A percentile compares a stretch with the other conserved stretches of the same genome.
Evolutionary conservation across 2,797 vertebrate species (phyloP).

Genomic region (Sphaeramia orbicularis): DNA sequence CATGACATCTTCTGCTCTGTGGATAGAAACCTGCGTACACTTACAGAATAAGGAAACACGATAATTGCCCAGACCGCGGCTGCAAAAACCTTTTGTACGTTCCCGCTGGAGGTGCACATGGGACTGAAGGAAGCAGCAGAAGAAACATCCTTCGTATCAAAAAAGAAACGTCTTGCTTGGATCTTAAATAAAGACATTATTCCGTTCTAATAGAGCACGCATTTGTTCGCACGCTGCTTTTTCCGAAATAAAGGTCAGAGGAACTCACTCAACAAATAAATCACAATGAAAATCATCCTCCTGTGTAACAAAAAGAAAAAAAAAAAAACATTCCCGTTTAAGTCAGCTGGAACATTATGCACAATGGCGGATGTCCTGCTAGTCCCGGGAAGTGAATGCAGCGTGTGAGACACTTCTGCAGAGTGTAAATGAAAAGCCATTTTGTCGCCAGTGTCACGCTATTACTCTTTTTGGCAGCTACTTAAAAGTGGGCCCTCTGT

Average conservation of each 20-base stretch:
- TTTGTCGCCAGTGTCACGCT: slow-evolving; percentile 27
- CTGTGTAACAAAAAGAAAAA: slow-evolving; percentile 7
- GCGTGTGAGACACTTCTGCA: slow-evolving; percentile 28
- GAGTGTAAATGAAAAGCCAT: slow-evolving; percentile 53
- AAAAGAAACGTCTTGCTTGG: background rate
- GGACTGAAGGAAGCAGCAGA: background rate
- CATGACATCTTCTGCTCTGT: background rate
- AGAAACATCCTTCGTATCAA: background rate
- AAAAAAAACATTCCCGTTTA: background rate
- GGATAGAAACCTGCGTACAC: background rate
- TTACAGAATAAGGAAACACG: slow-evolving; percentile 2
- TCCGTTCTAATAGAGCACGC: slow-evolving; percentile 1
- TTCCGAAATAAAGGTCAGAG: background rate
- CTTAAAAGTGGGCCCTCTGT: slow-evolving; percentile 30
- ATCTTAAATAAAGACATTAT: background rate
- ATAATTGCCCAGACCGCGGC: slow-evolving; percentile 21
- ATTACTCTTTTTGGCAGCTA: slow-evolving; percentile 48
- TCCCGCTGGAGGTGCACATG: background rate
- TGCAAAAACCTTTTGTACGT: background rate
- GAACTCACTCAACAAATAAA: background rate
- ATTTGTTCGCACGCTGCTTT: background rate
- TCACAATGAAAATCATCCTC: background rate
- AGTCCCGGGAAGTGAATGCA: slow-evolving; percentile 22
- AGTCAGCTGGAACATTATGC: slow-evolving; percentile 3
- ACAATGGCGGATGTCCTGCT: background rate